Base-by-base conservation (phyloP, 2,888 invertebrate genomes). In the Ormyrus thymus region DNA sequence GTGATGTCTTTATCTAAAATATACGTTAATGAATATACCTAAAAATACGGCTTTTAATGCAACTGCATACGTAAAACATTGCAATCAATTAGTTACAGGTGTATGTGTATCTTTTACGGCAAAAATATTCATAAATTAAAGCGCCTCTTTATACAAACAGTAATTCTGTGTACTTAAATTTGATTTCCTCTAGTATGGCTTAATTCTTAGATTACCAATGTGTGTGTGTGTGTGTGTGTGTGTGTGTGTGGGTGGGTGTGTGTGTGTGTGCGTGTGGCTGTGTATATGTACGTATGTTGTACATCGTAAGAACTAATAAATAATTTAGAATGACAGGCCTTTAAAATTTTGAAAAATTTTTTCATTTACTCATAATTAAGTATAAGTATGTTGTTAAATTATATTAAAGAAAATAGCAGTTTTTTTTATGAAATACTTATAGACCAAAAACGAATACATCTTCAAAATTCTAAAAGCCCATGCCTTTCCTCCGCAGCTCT, bases 91-190 rank as follows among this genome's bases (percentile, higher is more conserved):
- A 29, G 43, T 74, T 13, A 43, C 43, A 29, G 10, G 13, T 56
- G 62, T 13, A 29, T 29, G 29, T 29, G 29, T 29, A 29, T 29
- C 29, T 55, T n/a, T 59, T 51, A 61, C 9, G 68, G 46, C 50
- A 51, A 8, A 74, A 51, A 66, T 29, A 74, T 69, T n/a, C 50
- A 79, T 48, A 78, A 80, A 86, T 86, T 84, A 83, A 84, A 86
- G 85, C 82, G 81, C n/a, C 79, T 81, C 83, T 85, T 87, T 85
- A 83, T 87, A 87, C 86, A 86, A 88, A 86, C 85, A 86, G 84
- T 29, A 29, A 29, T 84, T 86, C 83, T 86, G 85, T 84, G 82
- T 86, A 86, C 84, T 81, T 82, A 87, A 86, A 86, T 86, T 84
- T 85, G 83, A 85, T 86, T 83, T 82, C 29, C 77, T 83, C 83